Base-by-base conservation (phyloP, 2,888 invertebrate species). In the Polydrusus tereticollis region DNA sequence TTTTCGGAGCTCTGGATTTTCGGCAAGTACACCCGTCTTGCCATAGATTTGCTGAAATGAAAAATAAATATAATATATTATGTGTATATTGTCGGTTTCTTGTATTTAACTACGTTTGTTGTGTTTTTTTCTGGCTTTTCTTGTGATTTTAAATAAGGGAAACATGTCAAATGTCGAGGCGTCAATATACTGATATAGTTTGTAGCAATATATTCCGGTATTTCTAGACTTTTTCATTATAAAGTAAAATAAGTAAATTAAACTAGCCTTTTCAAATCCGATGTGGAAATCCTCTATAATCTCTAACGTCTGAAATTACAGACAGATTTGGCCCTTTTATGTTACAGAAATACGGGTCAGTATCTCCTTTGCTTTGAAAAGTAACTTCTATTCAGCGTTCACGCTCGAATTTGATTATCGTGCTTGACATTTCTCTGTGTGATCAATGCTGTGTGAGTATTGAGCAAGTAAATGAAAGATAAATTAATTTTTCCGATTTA, bases 1-100 rank as follows among this genome's bases (percentile, higher is more conserved):
- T 85, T 81, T 84, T 85, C 47, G 86, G 86, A 12, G 85, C 78
- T 74, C 85, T 81, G 62, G 83, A 80, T 76, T 85, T 85, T 72
- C 84, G 83, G 76, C 84, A 85, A 75, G 81, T 81, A 76, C 82
- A 82, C 67, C 82, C 84, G 80, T 85, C 85, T 78, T 85, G 83
- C 86, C 86, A 86, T 77, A 83, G 80, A 77, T 81, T 83, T 70
- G 84, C 85, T 84, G 81, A 55, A 85, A 84, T 66, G 73, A 78
- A 79, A 76, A 74, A 21, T 4, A 7, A 5, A 26, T 26, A 26
- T 26, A 5, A 26, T 26, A n/a, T 26, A 26, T 26, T 26, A 26
- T 26, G 26, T 26, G 3, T n/a, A n/a, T n/a, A n/a, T n/a, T n/a
- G n/a, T n/a, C n/a, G n/a, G n/a, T n/a, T n/a, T n/a, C n/a, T n/a